Percentiles rank a stretch among this genome's conserved stretches.
phyloP scores from a whole-genome alignment of 2,797 vertebrate genomes.

The Alectoris magna region DNA sequence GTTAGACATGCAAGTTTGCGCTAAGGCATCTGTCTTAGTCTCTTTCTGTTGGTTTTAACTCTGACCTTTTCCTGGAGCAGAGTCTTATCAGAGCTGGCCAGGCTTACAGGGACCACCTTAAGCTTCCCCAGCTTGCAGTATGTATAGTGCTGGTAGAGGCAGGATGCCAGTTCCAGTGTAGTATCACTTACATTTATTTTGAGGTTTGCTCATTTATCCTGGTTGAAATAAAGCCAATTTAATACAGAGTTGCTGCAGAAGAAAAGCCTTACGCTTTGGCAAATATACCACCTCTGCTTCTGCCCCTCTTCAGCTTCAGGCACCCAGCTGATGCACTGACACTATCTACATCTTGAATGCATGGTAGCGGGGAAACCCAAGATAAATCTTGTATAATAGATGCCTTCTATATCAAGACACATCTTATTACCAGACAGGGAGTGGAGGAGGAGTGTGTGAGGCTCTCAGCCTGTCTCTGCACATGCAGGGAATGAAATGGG shows the following conservation, averaged over 20 bases:
- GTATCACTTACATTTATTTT: neutral
- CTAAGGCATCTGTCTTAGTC: neutral
- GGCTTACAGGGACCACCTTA: neutral
- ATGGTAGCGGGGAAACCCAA: neutral
- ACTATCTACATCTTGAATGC: neutral
- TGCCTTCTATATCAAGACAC: neutral
- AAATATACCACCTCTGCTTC: neutral
- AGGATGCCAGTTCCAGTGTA: neutral
- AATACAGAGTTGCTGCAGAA: neutral
- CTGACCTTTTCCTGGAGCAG: neutral
- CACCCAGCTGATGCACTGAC: neutral
- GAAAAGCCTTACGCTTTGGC: neutral
- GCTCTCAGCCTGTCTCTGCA: neutral
- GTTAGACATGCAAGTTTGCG: neutral
- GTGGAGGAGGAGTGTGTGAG: neutral
- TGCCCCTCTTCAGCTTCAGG: neutral
- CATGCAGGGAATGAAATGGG: rapidly evolving
- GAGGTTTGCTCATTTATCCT: neutral
- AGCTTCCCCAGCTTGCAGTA: rapidly evolving
- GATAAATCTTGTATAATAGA: neutral
- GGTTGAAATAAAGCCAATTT: neutral
- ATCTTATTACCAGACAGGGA: neutral
- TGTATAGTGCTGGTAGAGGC: too few species aligned
- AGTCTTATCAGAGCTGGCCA: neutral
- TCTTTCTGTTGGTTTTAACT: neutral